Evolutionary conservation across 2,113 vertebrate genomes (phyloP).

Genomic region (Emydura subglobosa): DNA sequence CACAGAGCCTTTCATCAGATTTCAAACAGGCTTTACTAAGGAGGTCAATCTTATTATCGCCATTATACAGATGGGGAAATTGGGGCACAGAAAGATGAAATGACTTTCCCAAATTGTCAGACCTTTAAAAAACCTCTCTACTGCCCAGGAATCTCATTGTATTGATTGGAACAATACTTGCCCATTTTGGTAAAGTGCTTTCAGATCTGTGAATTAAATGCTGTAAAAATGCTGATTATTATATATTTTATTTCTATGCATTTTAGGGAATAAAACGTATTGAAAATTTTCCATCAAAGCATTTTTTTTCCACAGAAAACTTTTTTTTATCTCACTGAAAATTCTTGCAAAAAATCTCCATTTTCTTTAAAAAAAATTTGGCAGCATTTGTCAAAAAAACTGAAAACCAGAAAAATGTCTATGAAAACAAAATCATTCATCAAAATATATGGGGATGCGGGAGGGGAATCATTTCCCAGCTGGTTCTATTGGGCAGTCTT

Average conservation of each 20-base stretch:
- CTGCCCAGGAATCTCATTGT: background rate
- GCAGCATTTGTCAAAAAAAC: background rate
- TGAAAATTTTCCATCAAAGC: background rate
- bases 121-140: background rate
- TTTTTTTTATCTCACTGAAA: constrained; percentile 9
- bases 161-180: background rate
- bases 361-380: background rate
- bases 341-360: background rate
- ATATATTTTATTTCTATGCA: background rate
- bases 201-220: background rate
- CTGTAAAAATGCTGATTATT: background rate
- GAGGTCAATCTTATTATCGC: background rate
- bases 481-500: background rate
- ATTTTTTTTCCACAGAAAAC: background rate
- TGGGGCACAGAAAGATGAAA: background rate
- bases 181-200: background rate
- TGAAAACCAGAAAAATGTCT: background rate
- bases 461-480: constrained; percentile 22
- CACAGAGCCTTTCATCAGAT: background rate
- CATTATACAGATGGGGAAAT: background rate
- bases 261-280: background rate
- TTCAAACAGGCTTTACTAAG: background rate
- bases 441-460: background rate
- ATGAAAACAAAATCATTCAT: constrained; percentile 52
- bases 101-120: background rate